These are phyloP conservation scores for Misgurnus anguillicaudatus DNA, from an alignment of 2,113 vertebrate genomes.

Conservation along the genomic window DNA sequence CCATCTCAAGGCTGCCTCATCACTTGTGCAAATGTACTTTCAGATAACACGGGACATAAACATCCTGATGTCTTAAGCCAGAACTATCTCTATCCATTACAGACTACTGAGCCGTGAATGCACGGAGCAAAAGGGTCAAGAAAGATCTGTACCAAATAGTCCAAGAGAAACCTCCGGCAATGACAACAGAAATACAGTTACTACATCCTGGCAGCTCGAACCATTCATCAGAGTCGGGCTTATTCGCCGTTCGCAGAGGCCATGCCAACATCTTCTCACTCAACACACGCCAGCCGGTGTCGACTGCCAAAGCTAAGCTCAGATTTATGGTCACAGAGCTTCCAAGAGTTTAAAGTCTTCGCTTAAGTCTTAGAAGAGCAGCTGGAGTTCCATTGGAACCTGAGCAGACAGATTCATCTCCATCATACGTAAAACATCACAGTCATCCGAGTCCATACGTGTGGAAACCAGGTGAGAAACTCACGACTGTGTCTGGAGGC, in stretches of 20 bases:
- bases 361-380: slow-evolving; percentile 53
- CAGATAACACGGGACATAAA: slow-evolving; percentile 4
- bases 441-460: background rate
- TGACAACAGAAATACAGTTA: slow-evolving; percentile 38
- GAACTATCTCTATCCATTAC: slow-evolving; percentile 3
- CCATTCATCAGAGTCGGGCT: slow-evolving; percentile 29
- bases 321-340: slow-evolving; percentile 51
- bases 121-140: slow-evolving; percentile 2
- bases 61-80: background rate
- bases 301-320: slow-evolving; percentile 42
- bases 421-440: background rate
- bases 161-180: background rate
- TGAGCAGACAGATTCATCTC: slow-evolving; percentile 34
- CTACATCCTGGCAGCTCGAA: background rate
- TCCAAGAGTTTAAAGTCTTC: slow-evolving; percentile 51
- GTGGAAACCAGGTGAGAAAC: slow-evolving; percentile 15
- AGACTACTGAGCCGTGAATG: background rate
- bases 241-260: slow-evolving; percentile 12
- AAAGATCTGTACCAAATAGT: background rate
- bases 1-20: background rate
- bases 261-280: slow-evolving; percentile 25
- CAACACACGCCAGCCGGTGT: slow-evolving; percentile 2
- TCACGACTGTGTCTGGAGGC: slow-evolving; percentile 17
- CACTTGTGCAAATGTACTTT: background rate
- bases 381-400: slow-evolving; percentile 43